phyloP scores from a whole-genome alignment of 2,797 vertebrate species.

The Hyperoplus immaculatus region DNA sequence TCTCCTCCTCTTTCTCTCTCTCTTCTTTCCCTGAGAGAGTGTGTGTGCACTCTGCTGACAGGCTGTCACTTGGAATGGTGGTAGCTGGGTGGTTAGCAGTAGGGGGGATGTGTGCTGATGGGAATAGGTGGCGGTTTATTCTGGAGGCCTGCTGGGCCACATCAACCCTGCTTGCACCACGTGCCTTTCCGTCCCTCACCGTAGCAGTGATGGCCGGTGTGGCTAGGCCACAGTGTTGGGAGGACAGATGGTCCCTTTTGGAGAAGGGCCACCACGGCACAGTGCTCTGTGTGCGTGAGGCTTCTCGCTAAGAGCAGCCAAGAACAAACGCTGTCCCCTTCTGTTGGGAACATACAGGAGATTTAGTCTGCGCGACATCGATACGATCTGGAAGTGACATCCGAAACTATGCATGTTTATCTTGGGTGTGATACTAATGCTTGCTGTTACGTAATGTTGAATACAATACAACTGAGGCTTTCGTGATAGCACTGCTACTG shows the following conservation, averaged over 20 bases:
- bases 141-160: constrained; percentile 77
- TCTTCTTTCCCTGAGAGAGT: constrained; percentile 28
- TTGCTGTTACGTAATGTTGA: constrained; percentile 35
- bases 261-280: constrained; percentile 79
- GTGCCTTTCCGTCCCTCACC: constrained; percentile 60
- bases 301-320: constrained; percentile 71
- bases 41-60: constrained; percentile 47
- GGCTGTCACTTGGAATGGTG: constrained; percentile 59
- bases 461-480: constrained; percentile 32
- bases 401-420: constrained; percentile 37
- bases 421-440: constrained; percentile 31
- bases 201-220: constrained; percentile 51
- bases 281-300: constrained; percentile 72
- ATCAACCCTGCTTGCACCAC: constrained; percentile 61
- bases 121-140: constrained; percentile 79
- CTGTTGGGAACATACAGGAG: constrained; percentile 74
- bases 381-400: constrained; percentile 43
- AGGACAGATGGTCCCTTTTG: constrained; percentile 85
- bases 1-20: constrained; percentile 25
- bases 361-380: constrained; percentile 45
- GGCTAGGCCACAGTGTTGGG: constrained; percentile 60
- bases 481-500: constrained; percentile 9
- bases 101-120: constrained; percentile 64
- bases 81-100: constrained; percentile 61
- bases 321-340: constrained; percentile 78